Base-by-base conservation (phyloP, 1,140 invertebrate species). In the Choristoneura fumiferana region DNA sequence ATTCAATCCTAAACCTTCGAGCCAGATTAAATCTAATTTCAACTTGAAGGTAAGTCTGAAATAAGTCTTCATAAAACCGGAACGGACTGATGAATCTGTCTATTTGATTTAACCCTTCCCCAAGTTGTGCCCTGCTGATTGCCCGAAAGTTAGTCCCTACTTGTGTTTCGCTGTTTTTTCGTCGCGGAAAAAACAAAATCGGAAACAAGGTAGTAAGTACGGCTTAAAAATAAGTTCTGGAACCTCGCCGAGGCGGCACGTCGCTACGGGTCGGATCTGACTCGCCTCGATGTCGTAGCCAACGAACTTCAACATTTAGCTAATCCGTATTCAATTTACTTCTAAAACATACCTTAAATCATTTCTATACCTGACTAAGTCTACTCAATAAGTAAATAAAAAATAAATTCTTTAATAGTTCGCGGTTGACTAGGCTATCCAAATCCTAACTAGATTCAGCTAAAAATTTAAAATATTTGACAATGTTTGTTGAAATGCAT, bases 1-100 rank as follows among this genome's bases (percentile, higher is more conserved):
- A 89, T 89, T 87, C 84, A 89, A 89, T 87, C 86, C 82, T 85
- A 81, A 87, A 89, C 82, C 83, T 85, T 79, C 82, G 84, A 81
- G 81, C 74, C 86, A 87, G 86, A 87, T 87, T 87, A 89, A 89
- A 89, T 89, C 86, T 89, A 89, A 89, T 89, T 89, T 87, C 86
- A 89, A 89, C 81, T 89, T 81, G 73, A 84, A 87, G 86, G 86
- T 89, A 89, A 89, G 83, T 89, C 86, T 86, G 78, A 89, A 89
- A 89, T 87, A 89, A 89, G 86, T 87, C 86, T 87, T 87, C 83
- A 87, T 88, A 87, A 88, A 88, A 88, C 82, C 85, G 80, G 79
- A 83, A 79, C 84, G 81, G 57, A 53, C 57, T 58, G 57, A 58
- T 58, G 57, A 58, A 52, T 52, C 57, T 58, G 57, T 58, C 57